These are phyloP conservation scores for Temnopleurus reevesii DNA, from an alignment of 53 echinoderm and acorn worm genomes.

Conservation along the genomic window DNA sequence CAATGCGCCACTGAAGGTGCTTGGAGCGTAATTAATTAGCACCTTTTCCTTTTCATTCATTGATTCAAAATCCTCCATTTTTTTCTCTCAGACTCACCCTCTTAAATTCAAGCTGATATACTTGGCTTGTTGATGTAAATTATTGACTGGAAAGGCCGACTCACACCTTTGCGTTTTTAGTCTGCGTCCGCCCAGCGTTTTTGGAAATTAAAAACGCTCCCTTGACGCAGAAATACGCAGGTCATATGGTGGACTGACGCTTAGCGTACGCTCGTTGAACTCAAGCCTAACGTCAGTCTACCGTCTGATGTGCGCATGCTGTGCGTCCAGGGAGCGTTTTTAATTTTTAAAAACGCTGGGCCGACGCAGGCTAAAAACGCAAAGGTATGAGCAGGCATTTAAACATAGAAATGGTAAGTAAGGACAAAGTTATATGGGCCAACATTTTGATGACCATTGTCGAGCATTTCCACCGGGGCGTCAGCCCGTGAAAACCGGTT, in stretches of 20 bases:
- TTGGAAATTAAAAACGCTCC: too few relatives aligned
- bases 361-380: too few relatives aligned
- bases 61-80: background rate
- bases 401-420: background rate
- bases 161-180: too few relatives aligned
- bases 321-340: too few relatives aligned
- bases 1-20: background rate
- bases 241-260: too few relatives aligned
- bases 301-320: too few relatives aligned
- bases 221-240: too few relatives aligned
- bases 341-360: too few relatives aligned
- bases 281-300: too few relatives aligned
- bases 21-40: slow-evolving; percentile 30
- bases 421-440: slow-evolving; percentile 16
- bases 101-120: slow-evolving; percentile 11
- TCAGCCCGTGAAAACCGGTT: slow-evolving; percentile 42
- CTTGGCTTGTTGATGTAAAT: slow-evolving; percentile 26
- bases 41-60: slow-evolving; percentile 18
- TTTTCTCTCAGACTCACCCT: slow-evolving; percentile 31
- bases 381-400: too few relatives aligned
- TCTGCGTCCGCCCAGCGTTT: too few relatives aligned
- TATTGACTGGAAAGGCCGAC: slow-evolving; percentile 10
- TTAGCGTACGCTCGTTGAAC: too few relatives aligned
- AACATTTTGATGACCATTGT: slow-evolving; percentile 39
- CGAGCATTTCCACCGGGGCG: slow-evolving; percentile 34